A percentile compares a stretch with the other conserved stretches of the same genome.
Conservation (phyloP, 2,888 invertebrate species). For the Cheilosia impressa region DNA sequence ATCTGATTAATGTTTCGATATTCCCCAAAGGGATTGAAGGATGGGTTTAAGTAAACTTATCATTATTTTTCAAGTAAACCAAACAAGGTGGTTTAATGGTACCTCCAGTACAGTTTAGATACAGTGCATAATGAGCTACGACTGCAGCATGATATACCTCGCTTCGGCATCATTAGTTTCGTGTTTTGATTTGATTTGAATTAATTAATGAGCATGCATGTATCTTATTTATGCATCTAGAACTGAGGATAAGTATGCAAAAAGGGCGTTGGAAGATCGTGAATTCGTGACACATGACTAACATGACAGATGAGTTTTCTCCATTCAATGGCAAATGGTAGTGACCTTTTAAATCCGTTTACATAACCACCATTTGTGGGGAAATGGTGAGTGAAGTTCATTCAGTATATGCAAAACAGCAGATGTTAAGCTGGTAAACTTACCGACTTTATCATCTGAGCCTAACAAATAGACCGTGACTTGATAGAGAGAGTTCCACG, state of each 20-base stretch:
- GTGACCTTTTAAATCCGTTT: not conserved
- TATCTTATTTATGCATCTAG: conserved; percentile 44
- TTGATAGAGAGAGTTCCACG: not conserved
- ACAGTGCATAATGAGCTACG: too few relatives aligned
- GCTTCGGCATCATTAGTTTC: too few relatives aligned
- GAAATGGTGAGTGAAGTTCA: not conserved
- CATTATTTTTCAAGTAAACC: too few relatives aligned
- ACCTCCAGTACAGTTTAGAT: too few relatives aligned
- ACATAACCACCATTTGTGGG: not conserved
- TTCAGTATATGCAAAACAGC: not conserved
- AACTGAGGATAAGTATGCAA: conserved; percentile 10
- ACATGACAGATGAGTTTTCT: not conserved
- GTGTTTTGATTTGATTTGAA: too few relatives aligned
- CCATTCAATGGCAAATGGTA: not conserved
- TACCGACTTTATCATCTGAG: not conserved
- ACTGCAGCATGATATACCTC: too few relatives aligned
- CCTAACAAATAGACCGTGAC: not conserved
- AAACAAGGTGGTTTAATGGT: too few relatives aligned
- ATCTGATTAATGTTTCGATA: too few relatives aligned
- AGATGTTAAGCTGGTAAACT: too few relatives aligned
- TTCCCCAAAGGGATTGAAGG: too few relatives aligned
- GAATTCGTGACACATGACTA: conserved; percentile 8
- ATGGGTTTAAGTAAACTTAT: too few relatives aligned
- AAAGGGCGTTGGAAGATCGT: conserved; percentile 13
- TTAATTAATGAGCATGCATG: not conserved